Conservation (phyloP, 2,797 vertebrate genomes). For the Pseudocheirus occidentalis region DNA sequence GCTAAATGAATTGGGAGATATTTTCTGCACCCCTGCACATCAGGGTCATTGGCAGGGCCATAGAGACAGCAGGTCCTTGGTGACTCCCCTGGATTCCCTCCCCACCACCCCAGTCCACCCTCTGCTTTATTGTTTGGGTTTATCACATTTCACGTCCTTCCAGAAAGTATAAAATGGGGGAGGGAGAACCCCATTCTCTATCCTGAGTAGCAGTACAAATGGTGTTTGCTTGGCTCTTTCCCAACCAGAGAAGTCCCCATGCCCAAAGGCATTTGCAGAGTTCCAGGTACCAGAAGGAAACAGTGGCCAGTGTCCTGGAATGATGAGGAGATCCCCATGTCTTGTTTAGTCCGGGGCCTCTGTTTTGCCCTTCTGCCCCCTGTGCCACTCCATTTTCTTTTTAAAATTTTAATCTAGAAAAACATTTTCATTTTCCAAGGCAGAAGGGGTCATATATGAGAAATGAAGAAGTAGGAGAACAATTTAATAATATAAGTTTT, state of each 20-base stretch:
- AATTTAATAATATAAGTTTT: not conserved
- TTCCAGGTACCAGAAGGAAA: not conserved
- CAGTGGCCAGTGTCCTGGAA: not conserved
- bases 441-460: not conserved
- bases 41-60: conserved; percentile 32
- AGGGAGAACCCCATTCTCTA: not conserved
- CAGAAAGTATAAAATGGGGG: not conserved
- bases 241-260: not conserved
- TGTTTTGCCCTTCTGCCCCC: not conserved
- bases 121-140: not conserved
- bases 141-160: not conserved
- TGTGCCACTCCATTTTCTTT: not conserved
- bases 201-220: not conserved
- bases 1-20: not conserved
- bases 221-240: not conserved
- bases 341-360: not conserved
- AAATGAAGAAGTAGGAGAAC: not conserved
- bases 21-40: conserved; percentile 45
- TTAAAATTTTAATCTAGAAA: not conserved
- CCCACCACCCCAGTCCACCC: not conserved
- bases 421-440: conserved; percentile 24
- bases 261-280: not conserved
- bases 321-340: not conserved
- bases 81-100: not conserved
- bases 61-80: not conserved